phyloP scores from a whole-genome alignment of 2,797 vertebrate species.

The Bryconaethiops microstoma region DNA sequence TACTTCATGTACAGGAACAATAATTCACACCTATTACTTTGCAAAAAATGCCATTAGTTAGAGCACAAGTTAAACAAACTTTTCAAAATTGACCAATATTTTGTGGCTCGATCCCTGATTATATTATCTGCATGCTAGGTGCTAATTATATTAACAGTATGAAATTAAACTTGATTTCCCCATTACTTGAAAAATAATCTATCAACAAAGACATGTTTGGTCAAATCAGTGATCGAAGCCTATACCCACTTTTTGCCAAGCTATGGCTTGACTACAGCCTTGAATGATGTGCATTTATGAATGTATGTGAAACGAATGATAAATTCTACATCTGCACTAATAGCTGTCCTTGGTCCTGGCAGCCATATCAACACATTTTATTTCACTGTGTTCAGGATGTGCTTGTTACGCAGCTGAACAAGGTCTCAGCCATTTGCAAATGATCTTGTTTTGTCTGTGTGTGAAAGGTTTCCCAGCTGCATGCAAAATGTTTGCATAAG shows the following conservation, averaged over 20 bases:
- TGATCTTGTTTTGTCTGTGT: slow-evolving; percentile 18
- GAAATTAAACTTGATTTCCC: neutral
- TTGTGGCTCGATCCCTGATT: neutral
- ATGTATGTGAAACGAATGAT: too few species aligned
- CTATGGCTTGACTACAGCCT: too few species aligned
- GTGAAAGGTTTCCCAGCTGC: slow-evolving; percentile 17
- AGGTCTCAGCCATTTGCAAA: slow-evolving; percentile 7
- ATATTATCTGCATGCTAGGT: neutral
- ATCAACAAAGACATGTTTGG: neutral
- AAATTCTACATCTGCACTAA: neutral
- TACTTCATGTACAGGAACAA: slow-evolving; percentile 7
- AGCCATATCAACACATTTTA: neutral
- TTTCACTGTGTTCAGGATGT: neutral
- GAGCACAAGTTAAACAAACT: neutral
- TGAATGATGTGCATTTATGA: too few species aligned
- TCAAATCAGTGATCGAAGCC: too few species aligned
- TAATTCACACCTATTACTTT: slow-evolving; percentile 12
- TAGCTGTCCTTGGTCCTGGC: neutral
- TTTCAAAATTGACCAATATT: neutral
- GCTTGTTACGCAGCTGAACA: neutral
- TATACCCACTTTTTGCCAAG: too few species aligned
- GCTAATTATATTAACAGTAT: neutral
- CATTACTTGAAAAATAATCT: neutral
- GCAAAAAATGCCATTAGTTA: neutral
- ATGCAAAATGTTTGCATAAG: neutral